Conservation (phyloP, 2,797 vertebrate genomes). For the Morelia viridis region DNA sequence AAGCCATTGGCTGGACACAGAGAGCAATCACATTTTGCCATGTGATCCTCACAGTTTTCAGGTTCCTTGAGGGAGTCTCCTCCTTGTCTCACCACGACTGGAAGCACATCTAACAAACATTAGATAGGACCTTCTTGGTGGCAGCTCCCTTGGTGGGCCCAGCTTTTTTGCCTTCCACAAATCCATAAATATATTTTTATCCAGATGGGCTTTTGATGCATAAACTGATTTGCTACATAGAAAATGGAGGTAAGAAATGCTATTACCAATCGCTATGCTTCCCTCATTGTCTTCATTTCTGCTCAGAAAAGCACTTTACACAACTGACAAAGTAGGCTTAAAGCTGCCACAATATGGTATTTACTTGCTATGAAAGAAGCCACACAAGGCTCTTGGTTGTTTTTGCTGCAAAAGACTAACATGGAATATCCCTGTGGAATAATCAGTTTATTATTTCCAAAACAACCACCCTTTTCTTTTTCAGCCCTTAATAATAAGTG, state of each 20-base stretch:
- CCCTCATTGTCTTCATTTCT: background rate
- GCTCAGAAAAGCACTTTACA: background rate
- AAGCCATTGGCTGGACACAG: too few species aligned
- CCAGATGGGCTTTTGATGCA: background rate
- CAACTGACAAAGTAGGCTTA: background rate
- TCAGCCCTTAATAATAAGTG: constrained; percentile 29
- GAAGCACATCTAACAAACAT: background rate
- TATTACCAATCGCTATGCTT: background rate
- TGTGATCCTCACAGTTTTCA: background rate
- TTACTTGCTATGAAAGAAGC: background rate
- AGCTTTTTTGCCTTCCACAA: background rate
- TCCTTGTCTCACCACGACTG: background rate
- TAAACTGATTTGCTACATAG: background rate
- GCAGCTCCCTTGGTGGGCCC: background rate
- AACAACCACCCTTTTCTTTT: constrained; percentile 29
- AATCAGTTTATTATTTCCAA: constrained; percentile 3
- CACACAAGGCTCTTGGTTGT: background rate
- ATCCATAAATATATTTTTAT: background rate
- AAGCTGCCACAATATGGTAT: background rate
- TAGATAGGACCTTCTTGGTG: background rate
- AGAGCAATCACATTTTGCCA: background rate
- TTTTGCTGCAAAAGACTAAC: background rate
- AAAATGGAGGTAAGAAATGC: background rate
- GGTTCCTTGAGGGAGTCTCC: background rate
- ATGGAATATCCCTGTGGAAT: background rate